These are phyloP conservation scores for Neoaliturus tenellus DNA, from an alignment of 2,888 invertebrate genomes.

Conservation along the genomic window DNA sequence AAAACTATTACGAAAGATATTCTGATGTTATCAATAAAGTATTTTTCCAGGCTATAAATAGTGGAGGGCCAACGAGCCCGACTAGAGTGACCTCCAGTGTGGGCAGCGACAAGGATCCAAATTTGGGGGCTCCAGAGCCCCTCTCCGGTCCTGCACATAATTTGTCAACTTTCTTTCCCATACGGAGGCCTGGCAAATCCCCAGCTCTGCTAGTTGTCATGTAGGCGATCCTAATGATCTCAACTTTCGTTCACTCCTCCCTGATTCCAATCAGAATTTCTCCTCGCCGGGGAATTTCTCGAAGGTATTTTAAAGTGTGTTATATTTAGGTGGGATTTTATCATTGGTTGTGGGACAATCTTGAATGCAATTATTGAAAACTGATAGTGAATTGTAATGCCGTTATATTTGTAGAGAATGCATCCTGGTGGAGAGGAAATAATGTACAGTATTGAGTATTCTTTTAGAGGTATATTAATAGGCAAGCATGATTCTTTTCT, in stretches of 20 bases:
- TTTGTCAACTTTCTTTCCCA: conserved; percentile 23
- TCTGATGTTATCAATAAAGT: too few relatives aligned
- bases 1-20: too few relatives aligned
- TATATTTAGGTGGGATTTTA: too few relatives aligned
- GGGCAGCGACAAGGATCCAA: background rate
- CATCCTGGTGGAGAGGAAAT: too few relatives aligned
- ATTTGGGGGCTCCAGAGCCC: background rate
- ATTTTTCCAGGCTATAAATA: conserved; percentile 1
- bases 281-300: background rate
- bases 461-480: too few relatives aligned
- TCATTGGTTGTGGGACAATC: too few relatives aligned
- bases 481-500: too few relatives aligned
- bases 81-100: background rate
- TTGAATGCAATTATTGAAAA: too few relatives aligned
- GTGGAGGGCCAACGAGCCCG: background rate
- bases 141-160: background rate
- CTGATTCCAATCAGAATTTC: background rate
- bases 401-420: too few relatives aligned
- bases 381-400: too few relatives aligned
- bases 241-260: background rate
- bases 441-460: too few relatives aligned
- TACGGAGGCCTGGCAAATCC: background rate
- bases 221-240: background rate
- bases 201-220: background rate
- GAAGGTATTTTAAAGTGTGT: background rate